Evolutionary conservation across 2,888 invertebrate genomes (phyloP), one percentile per base, ranked within the genome.

Genomic region (Limnephilus lunatus): DNA sequence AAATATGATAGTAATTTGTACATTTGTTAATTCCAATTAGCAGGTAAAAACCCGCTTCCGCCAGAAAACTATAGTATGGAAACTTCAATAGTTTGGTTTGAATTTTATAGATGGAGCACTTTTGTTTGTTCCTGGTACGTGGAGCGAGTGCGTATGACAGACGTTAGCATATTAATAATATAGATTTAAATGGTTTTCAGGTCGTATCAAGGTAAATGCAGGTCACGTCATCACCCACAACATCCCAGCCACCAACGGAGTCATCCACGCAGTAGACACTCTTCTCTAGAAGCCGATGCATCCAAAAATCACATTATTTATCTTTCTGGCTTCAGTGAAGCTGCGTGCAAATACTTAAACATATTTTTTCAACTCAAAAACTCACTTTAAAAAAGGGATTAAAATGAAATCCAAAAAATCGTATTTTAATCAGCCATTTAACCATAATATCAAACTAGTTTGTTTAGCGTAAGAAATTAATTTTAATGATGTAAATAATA

Each of bases 211-310:
- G 95, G 97, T 98, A 94, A 98, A 98, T 95, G 98, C 98, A 94
- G 97, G 97, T 32, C 97, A 97, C 95, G 97, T 98, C 94, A 95
- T 98, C 93, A 98, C 98, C 89, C 98, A 98, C 95, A 98, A 98
- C 95, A 98, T 98, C 94, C 98, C 98, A 90, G 97, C 98, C 90
- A 98, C 98, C 90, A 98, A 98, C 95, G 98, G 98, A 94, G 98
- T 98, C 92, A 97, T 98, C 94, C 98, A 98, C 95, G 98, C 98
- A 15, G 96, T 98, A 93, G 98, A 98, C 94, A 96, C 96, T 48
- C 96, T 97, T 85, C 95, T 97, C 93, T 97, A 96, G 39, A 89
- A 53, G 85, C 35, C 53, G 53, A 91, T 85, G 35, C 32, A 68
- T 88, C 81, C 53, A 87, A 87, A 89, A 90, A 92, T 90, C 85